phyloP scores from a whole-genome alignment of 2,888 invertebrate species.

The Eudasyphora cyanicolor region DNA sequence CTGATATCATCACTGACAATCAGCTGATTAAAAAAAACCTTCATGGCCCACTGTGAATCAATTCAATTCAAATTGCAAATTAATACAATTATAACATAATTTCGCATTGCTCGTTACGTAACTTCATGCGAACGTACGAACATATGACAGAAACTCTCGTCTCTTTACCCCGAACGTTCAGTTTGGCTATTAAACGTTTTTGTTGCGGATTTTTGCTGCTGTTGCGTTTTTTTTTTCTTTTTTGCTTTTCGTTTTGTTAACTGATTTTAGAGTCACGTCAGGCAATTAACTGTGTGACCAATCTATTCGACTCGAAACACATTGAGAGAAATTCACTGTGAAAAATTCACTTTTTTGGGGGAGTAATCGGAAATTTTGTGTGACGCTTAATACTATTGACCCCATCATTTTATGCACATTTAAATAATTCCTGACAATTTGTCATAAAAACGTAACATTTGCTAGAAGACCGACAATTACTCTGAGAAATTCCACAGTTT shows the following conservation, averaged over 20 bases:
- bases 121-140: neutral
- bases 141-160: neutral
- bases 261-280: conserved; percentile 56
- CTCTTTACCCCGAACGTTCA: neutral
- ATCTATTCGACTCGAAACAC: neutral
- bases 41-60: neutral
- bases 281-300: conserved; percentile 48
- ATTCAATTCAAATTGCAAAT: neutral
- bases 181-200: neutral
- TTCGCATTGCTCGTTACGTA: conserved; percentile 7
- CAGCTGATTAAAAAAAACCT: too few relatives aligned
- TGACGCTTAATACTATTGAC: neutral
- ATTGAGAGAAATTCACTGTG: neutral
- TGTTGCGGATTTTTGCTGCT: neutral
- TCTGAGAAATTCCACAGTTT: neutral
- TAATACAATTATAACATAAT: neutral
- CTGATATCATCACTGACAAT: too few relatives aligned
- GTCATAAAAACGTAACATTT: neutral
- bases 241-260: conserved; percentile 5
- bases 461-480: neutral
- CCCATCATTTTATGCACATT: neutral
- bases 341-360: neutral
- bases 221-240: neutral
- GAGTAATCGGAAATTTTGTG: neutral
- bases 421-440: neutral